Percentiles rank a stretch among this genome's conserved stretches.
phyloP scores from a whole-genome alignment of 2,888 invertebrate genomes.

The Papilio gigon region DNA sequence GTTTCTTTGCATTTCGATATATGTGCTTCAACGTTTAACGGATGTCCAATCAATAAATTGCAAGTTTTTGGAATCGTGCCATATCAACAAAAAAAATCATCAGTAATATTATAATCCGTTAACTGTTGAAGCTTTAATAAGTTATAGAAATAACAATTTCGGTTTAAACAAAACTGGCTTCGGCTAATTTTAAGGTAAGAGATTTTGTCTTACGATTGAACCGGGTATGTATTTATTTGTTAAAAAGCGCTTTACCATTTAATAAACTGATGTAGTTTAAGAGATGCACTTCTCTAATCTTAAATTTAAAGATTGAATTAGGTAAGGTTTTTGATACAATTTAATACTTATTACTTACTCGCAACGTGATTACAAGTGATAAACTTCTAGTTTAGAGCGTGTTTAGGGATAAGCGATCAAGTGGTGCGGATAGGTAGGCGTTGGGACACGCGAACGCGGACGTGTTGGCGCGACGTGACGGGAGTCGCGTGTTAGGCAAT shows the following conservation, averaged over 20 bases:
- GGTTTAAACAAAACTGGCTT: constrained; percentile 58
- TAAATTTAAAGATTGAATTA: constrained; percentile 66
- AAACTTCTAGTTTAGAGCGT: constrained; percentile 72
- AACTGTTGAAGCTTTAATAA: constrained; percentile 63
- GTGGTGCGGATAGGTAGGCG: constrained; percentile 78
- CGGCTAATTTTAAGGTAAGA: constrained; percentile 69
- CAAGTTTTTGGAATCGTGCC: constrained; percentile 54
- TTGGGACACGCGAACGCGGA: constrained; percentile 49
- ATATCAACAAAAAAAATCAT: constrained; percentile 52
- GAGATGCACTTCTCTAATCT: constrained; percentile 74
- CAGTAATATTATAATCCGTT: constrained; percentile 54
- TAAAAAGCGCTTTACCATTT: constrained; percentile 74
- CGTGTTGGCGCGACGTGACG: constrained; percentile 60
- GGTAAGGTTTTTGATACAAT: constrained; percentile 79
- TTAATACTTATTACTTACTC: constrained; percentile 81
- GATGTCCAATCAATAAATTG: constrained; percentile 45
- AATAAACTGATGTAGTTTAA: constrained; percentile 65
- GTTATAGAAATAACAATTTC: constrained; percentile 47
- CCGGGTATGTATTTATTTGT: constrained; percentile 78
- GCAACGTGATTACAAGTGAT: constrained; percentile 81
- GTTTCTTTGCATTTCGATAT: constrained; percentile 53
- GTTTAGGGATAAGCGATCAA: constrained; percentile 65
- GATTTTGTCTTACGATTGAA: constrained; percentile 71
- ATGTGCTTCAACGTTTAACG: constrained; percentile 65
- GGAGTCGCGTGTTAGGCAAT: constrained; percentile 66